A percentile compares a stretch with the other conserved stretches of the same genome.
Conservation (phyloP, 2,888 invertebrate species). For the Habroteleia sp. region DNA sequence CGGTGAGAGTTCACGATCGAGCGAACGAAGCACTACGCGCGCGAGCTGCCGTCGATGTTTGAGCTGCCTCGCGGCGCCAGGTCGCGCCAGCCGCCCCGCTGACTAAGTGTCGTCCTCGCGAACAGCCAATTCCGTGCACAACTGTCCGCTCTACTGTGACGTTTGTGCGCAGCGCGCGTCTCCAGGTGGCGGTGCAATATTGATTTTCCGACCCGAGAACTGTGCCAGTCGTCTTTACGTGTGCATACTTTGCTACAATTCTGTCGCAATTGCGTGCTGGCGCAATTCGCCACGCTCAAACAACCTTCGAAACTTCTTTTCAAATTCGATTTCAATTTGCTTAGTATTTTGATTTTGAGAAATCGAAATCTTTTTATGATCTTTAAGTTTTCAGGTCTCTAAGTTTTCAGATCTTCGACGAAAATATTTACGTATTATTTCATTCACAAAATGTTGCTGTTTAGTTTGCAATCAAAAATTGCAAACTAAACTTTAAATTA, state of each 20-base stretch:
- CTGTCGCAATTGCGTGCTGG: constrained; percentile 3
- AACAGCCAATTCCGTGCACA: constrained; percentile 70
- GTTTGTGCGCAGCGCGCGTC: constrained; percentile 74
- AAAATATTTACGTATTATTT: too few relatives aligned
- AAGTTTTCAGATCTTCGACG: too few relatives aligned
- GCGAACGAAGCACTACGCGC: constrained; percentile 26
- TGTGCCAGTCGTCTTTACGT: constrained; percentile 12
- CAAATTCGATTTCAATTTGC: too few relatives aligned
- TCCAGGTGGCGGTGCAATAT: constrained; percentile 68
- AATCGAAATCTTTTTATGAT: too few relatives aligned
- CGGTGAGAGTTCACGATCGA: constrained; percentile 67
- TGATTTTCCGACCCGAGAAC: constrained; percentile 66
- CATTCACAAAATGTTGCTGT: too few relatives aligned
- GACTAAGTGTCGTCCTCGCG: constrained; percentile 67
- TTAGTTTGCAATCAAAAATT: too few relatives aligned
- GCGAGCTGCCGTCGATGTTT: constrained; percentile 22
- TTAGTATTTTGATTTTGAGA: too few relatives aligned
- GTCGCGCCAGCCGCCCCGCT: constrained; percentile 34
- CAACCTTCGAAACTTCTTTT: too few relatives aligned
- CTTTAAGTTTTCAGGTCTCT: too few relatives aligned
- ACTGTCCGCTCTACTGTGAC: constrained; percentile 77
- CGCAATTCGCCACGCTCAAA: too few relatives aligned
- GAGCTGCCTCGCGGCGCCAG: constrained; percentile 64
- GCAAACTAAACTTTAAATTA: too few relatives aligned
- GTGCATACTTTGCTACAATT: constrained; percentile 8